Conservation (phyloP, 2,888 invertebrate species). For the Pollenia labialis region DNA sequence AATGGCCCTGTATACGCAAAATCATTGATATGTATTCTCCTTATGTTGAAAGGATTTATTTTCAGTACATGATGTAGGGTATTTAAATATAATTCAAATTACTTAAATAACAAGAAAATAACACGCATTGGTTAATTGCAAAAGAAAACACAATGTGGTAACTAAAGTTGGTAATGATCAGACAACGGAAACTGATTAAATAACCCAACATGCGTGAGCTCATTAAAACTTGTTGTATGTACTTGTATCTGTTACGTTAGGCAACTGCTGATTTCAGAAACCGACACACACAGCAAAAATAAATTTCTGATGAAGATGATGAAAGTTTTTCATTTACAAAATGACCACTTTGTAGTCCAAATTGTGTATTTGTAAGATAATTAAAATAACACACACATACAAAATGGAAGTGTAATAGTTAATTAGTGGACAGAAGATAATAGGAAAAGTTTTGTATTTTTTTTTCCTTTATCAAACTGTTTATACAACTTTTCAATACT, state of each 20-base stretch:
- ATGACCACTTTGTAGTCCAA: constrained; percentile 59
- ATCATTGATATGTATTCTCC: too few relatives aligned
- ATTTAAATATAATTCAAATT: constrained; percentile 19
- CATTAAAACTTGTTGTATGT: constrained; percentile 60
- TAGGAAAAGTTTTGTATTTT: constrained; percentile 48
- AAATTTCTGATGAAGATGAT: constrained; percentile 44
- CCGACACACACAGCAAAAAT: constrained; percentile 14
- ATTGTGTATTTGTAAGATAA: background rate
- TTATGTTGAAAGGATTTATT: too few relatives aligned
- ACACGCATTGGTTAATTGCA: constrained; percentile 43
- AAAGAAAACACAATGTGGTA: constrained; percentile 43
- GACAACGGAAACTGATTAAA: constrained; percentile 66
- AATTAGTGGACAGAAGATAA: constrained; percentile 63
- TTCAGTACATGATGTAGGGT: background rate
- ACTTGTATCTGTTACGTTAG: background rate
- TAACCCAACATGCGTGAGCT: constrained; percentile 68
- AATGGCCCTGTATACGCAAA: too few relatives aligned
- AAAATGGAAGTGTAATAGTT: constrained; percentile 49
- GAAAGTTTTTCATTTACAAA: constrained; percentile 67
- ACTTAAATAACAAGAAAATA: constrained; percentile 21
- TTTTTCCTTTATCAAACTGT: constrained; percentile 29
- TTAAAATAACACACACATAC: background rate
- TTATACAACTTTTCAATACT: constrained; percentile 44
- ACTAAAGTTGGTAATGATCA: constrained; percentile 47
- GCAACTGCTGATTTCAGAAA: constrained; percentile 1